These are phyloP conservation scores for Lichenostomus cassidix DNA, from an alignment of 2,113 vertebrate genomes.

Conservation along the genomic window DNA sequence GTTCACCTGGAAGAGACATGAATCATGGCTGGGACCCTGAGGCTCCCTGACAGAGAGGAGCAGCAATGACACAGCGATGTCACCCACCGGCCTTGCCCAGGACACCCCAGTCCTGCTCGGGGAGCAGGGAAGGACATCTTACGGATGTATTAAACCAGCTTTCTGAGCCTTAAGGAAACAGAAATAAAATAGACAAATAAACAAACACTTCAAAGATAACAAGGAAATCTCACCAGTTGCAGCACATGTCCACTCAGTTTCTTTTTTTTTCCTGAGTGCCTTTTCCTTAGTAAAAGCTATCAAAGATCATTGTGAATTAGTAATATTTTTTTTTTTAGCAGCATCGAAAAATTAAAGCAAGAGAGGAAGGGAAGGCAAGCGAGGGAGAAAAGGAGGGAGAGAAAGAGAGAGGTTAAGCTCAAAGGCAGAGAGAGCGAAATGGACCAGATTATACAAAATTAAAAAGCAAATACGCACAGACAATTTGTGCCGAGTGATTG, in stretches of 20 bases:
- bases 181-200: constrained; percentile 10
- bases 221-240: constrained; percentile 56
- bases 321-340: constrained; percentile 67
- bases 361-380: constrained; percentile 47
- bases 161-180: neutral
- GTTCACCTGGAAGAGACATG: neutral
- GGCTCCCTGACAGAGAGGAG: neutral
- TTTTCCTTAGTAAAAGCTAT: constrained; percentile 71
- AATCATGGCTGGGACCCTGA: accelerated
- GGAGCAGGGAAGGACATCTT: neutral
- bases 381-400: constrained; percentile 39
- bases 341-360: constrained; percentile 69
- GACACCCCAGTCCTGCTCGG: neutral
- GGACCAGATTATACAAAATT: constrained; percentile 89
- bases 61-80: neutral
- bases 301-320: constrained; percentile 72
- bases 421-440: constrained; percentile 84
- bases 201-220: constrained; percentile 55
- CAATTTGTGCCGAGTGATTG: constrained; percentile 86
- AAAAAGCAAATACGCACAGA: constrained; percentile 86
- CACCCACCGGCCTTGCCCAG: accelerated
- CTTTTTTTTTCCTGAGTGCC: constrained; percentile 59
- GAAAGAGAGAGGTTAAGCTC: constrained; percentile 76
- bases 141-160: neutral
- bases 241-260: constrained; percentile 30